These are phyloP conservation scores for Ichneumoninae sp. DNA, from an alignment of 2,888 invertebrate genomes.

Conservation along the genomic window DNA sequence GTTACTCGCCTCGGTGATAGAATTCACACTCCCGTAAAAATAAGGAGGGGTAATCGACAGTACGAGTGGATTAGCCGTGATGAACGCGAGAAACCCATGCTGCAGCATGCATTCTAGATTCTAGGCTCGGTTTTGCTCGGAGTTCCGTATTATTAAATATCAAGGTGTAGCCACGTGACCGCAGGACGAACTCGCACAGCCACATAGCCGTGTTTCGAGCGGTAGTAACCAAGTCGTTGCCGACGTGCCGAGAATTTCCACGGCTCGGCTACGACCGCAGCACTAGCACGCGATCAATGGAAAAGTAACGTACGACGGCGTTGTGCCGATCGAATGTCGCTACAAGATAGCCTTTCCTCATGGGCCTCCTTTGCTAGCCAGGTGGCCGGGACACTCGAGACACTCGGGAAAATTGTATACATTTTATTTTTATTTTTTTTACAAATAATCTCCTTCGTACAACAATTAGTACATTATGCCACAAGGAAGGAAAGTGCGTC, in stretches of 20 bases:
- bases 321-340: conserved; percentile 45
- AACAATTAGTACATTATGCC: too few species aligned
- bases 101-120: conserved; percentile 22
- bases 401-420: neutral
- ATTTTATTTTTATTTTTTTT: too few species aligned
- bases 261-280: conserved; percentile 21
- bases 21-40: neutral
- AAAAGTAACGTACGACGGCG: conserved; percentile 21
- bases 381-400: conserved; percentile 14
- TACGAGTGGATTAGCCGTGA: conserved; percentile 12
- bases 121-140: conserved; percentile 15
- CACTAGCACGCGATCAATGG: conserved; percentile 43
- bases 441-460: too few species aligned
- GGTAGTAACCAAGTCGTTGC: neutral
- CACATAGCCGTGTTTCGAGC: conserved; percentile 15
- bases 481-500: too few species aligned
- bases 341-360: conserved; percentile 41
- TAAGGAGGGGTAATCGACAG: conserved; percentile 19
- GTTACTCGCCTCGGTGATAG: neutral
- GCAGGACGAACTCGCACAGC: conserved; percentile 36
- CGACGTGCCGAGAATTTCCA: conserved; percentile 45
- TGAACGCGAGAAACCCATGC: neutral
- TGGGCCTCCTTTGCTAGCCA: conserved; percentile 11
- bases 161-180: conserved; percentile 47
- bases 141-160: conserved; percentile 64